Evolutionary conservation across 2,113 vertebrate species (phyloP).

Genomic region (Chamaetylas fuelleborni): DNA sequence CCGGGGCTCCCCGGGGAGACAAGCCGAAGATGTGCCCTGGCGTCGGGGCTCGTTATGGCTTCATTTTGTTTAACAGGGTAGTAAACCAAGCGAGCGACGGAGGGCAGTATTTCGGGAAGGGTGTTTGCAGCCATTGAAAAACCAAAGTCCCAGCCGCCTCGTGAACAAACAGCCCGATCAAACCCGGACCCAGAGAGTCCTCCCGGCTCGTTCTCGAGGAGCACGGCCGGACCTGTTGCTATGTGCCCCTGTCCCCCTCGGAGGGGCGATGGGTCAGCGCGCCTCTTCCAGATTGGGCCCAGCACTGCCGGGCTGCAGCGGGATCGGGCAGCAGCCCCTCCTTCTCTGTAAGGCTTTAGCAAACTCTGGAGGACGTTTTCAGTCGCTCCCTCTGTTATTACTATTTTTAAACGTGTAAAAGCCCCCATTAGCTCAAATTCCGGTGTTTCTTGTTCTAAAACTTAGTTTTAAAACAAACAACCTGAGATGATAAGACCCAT

Average conservation of each 20-base stretch:
- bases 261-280: not conserved
- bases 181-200: not conserved
- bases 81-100: not conserved
- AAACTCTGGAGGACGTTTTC: not conserved
- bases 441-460: conserved; percentile 40
- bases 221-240: not conserved
- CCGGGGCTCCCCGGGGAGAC: not conserved
- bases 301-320: not conserved
- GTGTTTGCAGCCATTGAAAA: not conserved
- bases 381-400: not conserved
- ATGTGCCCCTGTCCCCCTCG: not conserved
- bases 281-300: not conserved
- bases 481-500: conserved; percentile 32
- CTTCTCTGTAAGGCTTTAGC: not conserved
- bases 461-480: conserved; percentile 56
- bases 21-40: not conserved
- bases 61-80: not conserved
- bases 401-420: conserved; percentile 22
- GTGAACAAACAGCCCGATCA: not conserved
- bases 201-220: not conserved
- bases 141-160: not conserved
- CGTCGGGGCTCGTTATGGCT: not conserved
- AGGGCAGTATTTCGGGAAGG: not conserved
- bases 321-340: not conserved
- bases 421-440: conserved; percentile 11